Evolutionary conservation across 1,140 invertebrate genomes (phyloP).

Genomic region (Vanessa tameamea): DNA sequence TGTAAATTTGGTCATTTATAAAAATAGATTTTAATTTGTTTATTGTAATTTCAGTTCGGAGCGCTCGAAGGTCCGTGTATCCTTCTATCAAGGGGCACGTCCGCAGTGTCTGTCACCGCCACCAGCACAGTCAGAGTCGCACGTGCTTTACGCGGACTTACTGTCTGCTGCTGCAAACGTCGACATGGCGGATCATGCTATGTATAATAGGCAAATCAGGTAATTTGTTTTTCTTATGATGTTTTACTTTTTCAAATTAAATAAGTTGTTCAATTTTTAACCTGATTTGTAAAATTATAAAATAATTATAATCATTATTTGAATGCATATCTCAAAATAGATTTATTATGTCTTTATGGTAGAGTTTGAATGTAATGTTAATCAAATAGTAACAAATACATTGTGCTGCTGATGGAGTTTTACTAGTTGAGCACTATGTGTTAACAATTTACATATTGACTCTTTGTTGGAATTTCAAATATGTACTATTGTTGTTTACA

Average conservation of each 20-base stretch:
- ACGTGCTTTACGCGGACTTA: constrained; percentile 75
- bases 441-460: constrained; percentile 2
- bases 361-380: neutral
- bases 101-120: constrained; percentile 86
- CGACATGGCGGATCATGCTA: constrained; percentile 72
- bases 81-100: constrained; percentile 89
- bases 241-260: neutral
- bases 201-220: constrained; percentile 83
- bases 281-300: no score
- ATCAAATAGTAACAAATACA: neutral
- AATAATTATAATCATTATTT: no score
- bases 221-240: constrained; percentile 48
- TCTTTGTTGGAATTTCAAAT: constrained; percentile 10
- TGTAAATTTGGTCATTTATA: constrained; percentile 10
- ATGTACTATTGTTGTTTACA: neutral
- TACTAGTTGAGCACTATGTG: neutral
- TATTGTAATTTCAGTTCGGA: constrained; percentile 83
- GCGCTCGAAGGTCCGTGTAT: constrained; percentile 88
- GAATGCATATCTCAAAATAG: neutral
- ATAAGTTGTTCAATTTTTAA: no score
- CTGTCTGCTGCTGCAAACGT: constrained; percentile 67
- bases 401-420: neutral
- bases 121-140: constrained; percentile 69
- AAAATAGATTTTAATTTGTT: constrained; percentile 16
- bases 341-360: neutral